phyloP scores from a whole-genome alignment of 2,113 vertebrate species.

The Cyphomyrus plagiostoma region DNA sequence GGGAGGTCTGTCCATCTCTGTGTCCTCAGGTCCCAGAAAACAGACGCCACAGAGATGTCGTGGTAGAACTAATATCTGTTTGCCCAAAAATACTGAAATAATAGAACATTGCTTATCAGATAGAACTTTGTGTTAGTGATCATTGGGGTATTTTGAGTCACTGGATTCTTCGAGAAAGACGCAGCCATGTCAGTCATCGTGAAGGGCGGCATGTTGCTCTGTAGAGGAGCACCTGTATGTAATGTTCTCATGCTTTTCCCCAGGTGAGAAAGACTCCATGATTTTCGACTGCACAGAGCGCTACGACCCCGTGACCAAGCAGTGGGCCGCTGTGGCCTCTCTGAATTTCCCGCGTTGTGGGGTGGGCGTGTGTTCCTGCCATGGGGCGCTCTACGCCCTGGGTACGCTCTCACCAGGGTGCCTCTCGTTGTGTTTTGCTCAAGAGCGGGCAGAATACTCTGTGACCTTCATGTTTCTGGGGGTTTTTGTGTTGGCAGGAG shows the following conservation, averaged over 20 bases:
- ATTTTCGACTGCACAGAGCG: conserved; percentile 95
- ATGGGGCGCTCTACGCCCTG: conserved; percentile 89
- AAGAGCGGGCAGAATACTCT: background rate
- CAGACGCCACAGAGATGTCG: background rate
- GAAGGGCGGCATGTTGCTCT: background rate
- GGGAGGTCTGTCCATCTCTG: conserved; percentile 70
- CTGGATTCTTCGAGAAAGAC: background rate
- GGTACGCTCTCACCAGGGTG: conserved; percentile 56
- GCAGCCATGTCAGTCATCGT: background rate
- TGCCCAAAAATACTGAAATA: background rate
- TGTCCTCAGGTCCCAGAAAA: background rate
- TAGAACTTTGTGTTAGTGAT: background rate
- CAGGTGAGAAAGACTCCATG: conserved; percentile 94
- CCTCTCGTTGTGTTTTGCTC: background rate
- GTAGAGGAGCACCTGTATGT: background rate
- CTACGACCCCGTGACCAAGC: conserved; percentile 91
- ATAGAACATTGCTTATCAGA: background rate
- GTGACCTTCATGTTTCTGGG: background rate
- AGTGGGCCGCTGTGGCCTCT: conserved; percentile 88
- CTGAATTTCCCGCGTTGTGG: conserved; percentile 91
- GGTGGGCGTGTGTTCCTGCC: conserved; percentile 83
- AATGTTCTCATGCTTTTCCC: background rate
- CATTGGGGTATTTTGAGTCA: background rate
- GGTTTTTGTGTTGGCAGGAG: conserved; percentile 62
- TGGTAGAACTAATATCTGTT: background rate